Base-by-base conservation (phyloP, 35 echinoderm and acorn worm genomes). In the Apostichopus parvimensis region DNA sequence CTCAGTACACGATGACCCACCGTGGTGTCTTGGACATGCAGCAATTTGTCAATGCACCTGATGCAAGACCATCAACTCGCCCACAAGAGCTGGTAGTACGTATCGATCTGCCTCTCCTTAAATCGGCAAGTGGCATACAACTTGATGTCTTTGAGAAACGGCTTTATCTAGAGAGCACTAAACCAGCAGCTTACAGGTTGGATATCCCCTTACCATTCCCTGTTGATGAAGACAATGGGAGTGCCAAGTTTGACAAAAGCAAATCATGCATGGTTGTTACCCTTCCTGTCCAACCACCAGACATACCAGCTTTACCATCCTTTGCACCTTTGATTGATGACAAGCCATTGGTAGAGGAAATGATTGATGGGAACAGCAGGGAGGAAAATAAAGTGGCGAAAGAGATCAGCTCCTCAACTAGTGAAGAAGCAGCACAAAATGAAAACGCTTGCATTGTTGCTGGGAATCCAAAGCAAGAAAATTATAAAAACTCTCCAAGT, bases 241-340 rank as follows among this genome's bases (percentile, higher is more conserved):
- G 81, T 92, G 97, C 97, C 24, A 95, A 96, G 73, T 98, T 98
- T 94, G 97, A 98, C 72, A 98, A 96, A 77, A 94, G 94, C 91
- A 98, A 95, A 53, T 54, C 92, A 14, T 96, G 94, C 88, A 89
- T 99, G 73, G 87, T 93, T 66, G 86, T 99, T 34, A 99, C 95
- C 26, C 86, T 99, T 57, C 92, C 94, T 1, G 97, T 99, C 21
- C 45, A 95, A 53, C 95, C 95, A 8, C 94, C 95, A 54, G 78
- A 94, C 18, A 93, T 95, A 13, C 87, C 92, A 25, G 73, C 83
- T 54, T 83, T 96, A n/a, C 93, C 97, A 78, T 93, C 95, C 8
- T 94, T 94, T 79, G 77, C 79, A 8, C 97, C 94, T 6, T 91
- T 85, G 28, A 9, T 26, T n/a, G 80, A 79, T 45, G 77, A 91